phyloP scores from a whole-genome alignment of 2,113 vertebrate species.

The Eulemur macaco region DNA sequence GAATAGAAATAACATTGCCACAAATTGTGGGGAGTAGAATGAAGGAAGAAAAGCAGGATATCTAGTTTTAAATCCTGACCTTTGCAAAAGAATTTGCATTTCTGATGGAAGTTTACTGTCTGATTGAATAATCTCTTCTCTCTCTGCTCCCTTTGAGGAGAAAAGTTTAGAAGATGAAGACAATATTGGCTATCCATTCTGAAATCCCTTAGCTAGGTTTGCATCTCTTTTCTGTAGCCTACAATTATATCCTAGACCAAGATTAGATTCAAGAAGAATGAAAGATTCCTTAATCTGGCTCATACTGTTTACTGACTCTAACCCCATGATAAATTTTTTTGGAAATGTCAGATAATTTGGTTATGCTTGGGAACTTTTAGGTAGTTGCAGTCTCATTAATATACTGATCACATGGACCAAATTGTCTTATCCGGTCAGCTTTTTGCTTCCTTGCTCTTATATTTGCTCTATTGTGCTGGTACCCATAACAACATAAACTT shows the following conservation, averaged over 20 bases:
- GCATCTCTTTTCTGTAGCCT: neutral
- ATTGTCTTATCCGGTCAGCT: slow-evolving; percentile 25
- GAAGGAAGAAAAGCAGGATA: neutral
- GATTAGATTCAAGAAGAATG: slow-evolving; percentile 19
- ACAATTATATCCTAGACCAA: neutral
- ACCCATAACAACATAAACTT: slow-evolving; percentile 44
- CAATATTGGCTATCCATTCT: neutral
- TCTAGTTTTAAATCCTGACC: neutral
- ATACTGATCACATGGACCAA: neutral
- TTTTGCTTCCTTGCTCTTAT: slow-evolving; percentile 42
- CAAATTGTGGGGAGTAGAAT: neutral
- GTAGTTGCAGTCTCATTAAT: slow-evolving; percentile 30
- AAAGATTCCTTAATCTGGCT: neutral
- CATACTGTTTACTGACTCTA: neutral
- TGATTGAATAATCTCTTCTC: neutral
- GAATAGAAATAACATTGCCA: neutral
- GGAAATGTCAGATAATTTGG: slow-evolving; percentile 6
- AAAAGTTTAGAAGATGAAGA: neutral
- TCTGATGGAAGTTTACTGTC: neutral
- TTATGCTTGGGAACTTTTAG: slow-evolving; percentile 12
- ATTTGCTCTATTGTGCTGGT: slow-evolving; percentile 70
- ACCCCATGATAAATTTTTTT: neutral
- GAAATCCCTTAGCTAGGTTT: neutral
- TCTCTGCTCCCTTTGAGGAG: neutral
- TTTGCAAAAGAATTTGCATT: slow-evolving; percentile 39